Percentiles rank a stretch among this genome's conserved stretches.
Evolutionary conservation across 2,113 vertebrate genomes (phyloP).

Genomic region (Poicephalus meyeri): DNA sequence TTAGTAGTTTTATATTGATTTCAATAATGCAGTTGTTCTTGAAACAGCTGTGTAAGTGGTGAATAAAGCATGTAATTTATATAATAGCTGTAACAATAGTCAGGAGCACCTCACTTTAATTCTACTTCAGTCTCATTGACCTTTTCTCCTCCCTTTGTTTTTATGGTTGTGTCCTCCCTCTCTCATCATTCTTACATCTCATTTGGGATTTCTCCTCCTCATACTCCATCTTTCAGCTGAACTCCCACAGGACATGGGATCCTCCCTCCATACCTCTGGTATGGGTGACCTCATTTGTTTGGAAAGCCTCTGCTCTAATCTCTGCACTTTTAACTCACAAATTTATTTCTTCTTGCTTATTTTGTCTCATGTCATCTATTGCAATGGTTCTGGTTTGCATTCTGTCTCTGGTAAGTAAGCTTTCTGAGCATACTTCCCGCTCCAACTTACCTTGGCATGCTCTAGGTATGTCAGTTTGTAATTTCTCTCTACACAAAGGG

Average conservation of each 20-base stretch:
- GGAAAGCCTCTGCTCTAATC: neutral
- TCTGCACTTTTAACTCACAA: neutral
- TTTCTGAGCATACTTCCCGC: neutral
- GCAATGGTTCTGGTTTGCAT: neutral
- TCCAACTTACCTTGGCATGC: neutral
- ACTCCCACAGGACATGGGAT: neutral
- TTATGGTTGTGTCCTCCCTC: neutral
- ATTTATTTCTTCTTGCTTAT: neutral
- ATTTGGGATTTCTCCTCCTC: neutral
- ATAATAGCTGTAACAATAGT: neutral
- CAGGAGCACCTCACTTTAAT: neutral
- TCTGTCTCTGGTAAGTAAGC: neutral
- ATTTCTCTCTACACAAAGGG: neutral
- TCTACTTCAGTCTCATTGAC: neutral
- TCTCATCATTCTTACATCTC: neutral
- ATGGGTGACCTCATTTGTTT: neutral
- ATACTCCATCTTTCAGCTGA: neutral
- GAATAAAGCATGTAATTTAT: neutral
- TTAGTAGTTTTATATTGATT: neutral
- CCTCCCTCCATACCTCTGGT: neutral
- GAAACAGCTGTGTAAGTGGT: neutral
- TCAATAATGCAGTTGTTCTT: slow-evolving; percentile 5
- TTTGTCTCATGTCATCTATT: neutral
- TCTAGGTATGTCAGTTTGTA: neutral
- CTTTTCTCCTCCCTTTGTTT: neutral